Evolutionary conservation across 1,140 invertebrate genomes (phyloP).

Genomic region (Zaprionus vittiger): DNA sequence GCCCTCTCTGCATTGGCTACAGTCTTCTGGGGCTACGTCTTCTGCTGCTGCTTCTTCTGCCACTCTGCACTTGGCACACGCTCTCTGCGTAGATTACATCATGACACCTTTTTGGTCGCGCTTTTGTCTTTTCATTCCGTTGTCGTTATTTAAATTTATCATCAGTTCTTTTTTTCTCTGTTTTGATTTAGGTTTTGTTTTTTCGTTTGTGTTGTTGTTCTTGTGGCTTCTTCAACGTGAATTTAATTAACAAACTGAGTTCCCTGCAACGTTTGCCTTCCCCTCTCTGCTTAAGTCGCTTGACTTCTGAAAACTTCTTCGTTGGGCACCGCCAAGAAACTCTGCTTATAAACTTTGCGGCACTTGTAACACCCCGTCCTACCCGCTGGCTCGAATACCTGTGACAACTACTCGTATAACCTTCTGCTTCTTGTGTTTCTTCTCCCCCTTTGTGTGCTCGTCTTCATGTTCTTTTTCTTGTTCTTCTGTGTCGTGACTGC

Average conservation of each 20-base stretch:
- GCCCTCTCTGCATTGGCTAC: neutral
- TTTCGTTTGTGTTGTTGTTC: neutral
- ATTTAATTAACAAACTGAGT: constrained; percentile 58
- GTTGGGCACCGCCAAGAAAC: constrained; percentile 17
- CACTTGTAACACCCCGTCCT: constrained; percentile 19
- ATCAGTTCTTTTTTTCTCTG: constrained; percentile 5
- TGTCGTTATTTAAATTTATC: constrained; percentile 32
- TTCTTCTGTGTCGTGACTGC: constrained; percentile 49
- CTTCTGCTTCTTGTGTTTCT: constrained; percentile 3
- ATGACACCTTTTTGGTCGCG: constrained; percentile 34
- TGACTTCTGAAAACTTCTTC: constrained; percentile 41
- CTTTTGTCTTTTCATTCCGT: constrained; percentile 9
- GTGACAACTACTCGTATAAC: constrained; percentile 15
- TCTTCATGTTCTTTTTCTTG: constrained; percentile 9
- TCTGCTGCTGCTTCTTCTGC: neutral
- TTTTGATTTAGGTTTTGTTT: neutral
- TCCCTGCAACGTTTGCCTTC: constrained; percentile 3
- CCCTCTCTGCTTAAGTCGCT: constrained; percentile 1
- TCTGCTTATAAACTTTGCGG: constrained; percentile 45
- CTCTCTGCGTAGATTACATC: constrained; percentile 38
- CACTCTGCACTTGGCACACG: constrained; percentile 30
- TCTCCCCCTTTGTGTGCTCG: neutral
- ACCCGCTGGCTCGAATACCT: neutral
- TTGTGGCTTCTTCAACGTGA: constrained; percentile 20
- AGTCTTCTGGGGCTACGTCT: neutral